Conservation (phyloP, 1,140 invertebrate species). For the Pomacea maculata region DNA sequence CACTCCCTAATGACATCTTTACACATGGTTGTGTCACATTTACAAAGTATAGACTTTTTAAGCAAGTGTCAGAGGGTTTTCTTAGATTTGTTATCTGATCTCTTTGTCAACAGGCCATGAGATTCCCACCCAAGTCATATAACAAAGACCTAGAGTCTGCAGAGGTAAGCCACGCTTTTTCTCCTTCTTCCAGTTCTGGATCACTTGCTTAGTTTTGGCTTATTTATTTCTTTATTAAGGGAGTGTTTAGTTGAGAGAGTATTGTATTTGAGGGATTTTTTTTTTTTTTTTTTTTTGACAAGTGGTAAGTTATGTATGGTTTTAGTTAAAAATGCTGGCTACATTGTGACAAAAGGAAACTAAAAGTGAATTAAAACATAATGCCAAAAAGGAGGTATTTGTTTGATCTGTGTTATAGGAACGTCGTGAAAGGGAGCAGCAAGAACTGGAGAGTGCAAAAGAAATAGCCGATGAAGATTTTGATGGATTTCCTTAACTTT, state of each 20-base stretch:
- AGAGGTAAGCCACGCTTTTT: slow-evolving; percentile 70
- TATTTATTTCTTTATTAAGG: no score
- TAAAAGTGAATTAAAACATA: no score
- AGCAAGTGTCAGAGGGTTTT: no score
- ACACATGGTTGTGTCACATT: no score
- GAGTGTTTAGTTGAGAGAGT: no score
- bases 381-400: neutral
- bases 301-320: neutral
- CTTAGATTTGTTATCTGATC: neutral
- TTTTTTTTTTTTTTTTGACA: neutral
- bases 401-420: slow-evolving; percentile 69
- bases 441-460: slow-evolving; percentile 96
- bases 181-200: neutral
- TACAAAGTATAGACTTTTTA: no score
- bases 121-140: slow-evolving; percentile 98
- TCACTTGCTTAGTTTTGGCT: no score
- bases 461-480: slow-evolving; percentile 97
- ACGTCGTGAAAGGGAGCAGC: slow-evolving; percentile 92
- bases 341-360: no score
- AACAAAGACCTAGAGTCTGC: slow-evolving; percentile 98
- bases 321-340: neutral
- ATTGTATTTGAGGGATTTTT: no score
- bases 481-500: slow-evolving; percentile 76
- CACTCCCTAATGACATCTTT: no score
- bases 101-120: slow-evolving; percentile 84